Evolutionary conservation across 2,113 vertebrate species (phyloP), one percentile per base, ranked within the genome.

Genomic region (Hystrix brachyura): DNA sequence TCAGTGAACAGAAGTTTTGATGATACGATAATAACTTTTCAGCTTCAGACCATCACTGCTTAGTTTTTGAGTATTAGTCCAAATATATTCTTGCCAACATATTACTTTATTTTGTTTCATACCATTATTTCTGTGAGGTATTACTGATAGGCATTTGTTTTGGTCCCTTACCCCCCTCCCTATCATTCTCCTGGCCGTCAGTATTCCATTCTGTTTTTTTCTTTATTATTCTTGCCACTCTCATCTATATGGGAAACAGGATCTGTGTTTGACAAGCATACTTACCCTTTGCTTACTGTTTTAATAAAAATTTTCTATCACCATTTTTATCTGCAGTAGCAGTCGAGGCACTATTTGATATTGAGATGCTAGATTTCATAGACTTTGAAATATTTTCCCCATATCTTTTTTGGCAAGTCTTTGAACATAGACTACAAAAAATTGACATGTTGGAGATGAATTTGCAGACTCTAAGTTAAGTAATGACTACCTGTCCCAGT

Each of bases 391-490:
- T 95, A 94, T 97, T 79, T 97, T 94, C 19, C 93, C 87, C 95
- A 23, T 95, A 62, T 97, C 90, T 92, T 98, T 97, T 96, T 78
- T 97, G 92, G 62, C 94, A 97, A 79, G 90, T 95, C 98, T 97
- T 62, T 95, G 96, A 97, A 85, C 96, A 87, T 85, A 97, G 97
- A 86, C 97, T 97, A 86, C 80, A 91, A 95, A 97, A 97, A 96
- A 96, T 81, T 97, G 89, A 94, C 93, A 97, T 59, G 51, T 98
- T 46, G 96, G 96, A 98, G 91, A 97, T 98, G 95, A 98, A 98
- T 98, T 97, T 98, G 86, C 72, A 97, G 98, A 97, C 98, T 98
- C 95, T 87, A 65, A 97, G 98, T 98, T 98, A 98, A 98, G 97
- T 98, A 98, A 98, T 98, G 97, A 97, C 98, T 98, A 96, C 97